phyloP scores from a whole-genome alignment of 2,113 vertebrate species.

The Eulacestoma nigropectus region DNA sequence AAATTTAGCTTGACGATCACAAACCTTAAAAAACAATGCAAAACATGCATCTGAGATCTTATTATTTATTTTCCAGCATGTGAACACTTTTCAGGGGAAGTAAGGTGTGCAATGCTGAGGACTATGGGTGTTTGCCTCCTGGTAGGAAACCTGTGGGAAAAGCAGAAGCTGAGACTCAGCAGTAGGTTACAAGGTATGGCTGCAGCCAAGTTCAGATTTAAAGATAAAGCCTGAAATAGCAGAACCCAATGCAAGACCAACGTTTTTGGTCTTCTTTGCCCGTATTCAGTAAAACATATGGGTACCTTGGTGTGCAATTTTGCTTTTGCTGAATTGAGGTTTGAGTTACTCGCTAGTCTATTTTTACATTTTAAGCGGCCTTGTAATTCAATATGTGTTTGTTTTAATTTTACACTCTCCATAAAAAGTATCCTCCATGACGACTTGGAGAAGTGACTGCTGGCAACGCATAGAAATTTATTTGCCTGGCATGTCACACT shows the following conservation, averaged over 20 bases:
- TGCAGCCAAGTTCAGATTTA: background rate
- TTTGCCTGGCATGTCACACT: background rate
- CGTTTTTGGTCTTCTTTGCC: background rate
- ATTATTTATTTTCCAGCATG: background rate
- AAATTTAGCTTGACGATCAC: background rate
- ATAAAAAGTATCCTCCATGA: constrained; percentile 34
- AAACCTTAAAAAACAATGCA: background rate
- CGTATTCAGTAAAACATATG: background rate
- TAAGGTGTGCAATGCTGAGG: background rate
- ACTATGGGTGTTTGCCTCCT: background rate
- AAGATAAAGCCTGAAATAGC: constrained; percentile 8
- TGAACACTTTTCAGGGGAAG: background rate
- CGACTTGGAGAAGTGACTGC: background rate
- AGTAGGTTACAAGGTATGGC: background rate
- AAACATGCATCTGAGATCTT: background rate
- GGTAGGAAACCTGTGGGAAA: constrained; percentile 3
- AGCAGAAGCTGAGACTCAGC: background rate
- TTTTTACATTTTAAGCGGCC: constrained; percentile 1
- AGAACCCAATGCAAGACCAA: background rate
- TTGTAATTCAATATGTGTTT: constrained; percentile 50
- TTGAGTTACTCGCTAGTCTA: constrained; percentile 33
- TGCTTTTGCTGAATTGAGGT: constrained; percentile 33
- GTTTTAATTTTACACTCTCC: constrained; percentile 57
- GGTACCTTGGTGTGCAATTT: background rate
- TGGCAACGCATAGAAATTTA: background rate